Conservation (phyloP, 2,888 invertebrate species). For the Baronia brevicornis region DNA sequence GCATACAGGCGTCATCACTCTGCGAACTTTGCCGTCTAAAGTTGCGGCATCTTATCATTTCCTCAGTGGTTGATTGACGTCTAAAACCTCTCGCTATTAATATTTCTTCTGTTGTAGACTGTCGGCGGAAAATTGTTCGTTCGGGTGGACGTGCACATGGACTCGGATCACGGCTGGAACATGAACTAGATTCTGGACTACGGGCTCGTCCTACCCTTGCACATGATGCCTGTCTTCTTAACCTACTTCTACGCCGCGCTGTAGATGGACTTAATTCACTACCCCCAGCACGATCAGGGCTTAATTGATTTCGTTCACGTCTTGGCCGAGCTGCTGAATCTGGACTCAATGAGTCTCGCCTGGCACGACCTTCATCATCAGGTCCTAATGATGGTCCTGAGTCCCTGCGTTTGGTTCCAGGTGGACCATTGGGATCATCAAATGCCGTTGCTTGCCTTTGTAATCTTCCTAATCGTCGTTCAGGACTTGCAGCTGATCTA, state of each 20-base stretch:
- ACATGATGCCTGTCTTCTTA: constrained; percentile 87
- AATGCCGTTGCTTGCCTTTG: constrained; percentile 92
- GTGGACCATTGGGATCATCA: constrained; percentile 88
- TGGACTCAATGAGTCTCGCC: constrained; percentile 91
- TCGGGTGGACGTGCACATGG: constrained; percentile 80
- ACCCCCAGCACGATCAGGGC: constrained; percentile 87
- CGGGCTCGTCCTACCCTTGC: constrained; percentile 76
- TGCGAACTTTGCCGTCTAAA: constrained; percentile 93
- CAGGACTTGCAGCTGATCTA: constrained; percentile 79
- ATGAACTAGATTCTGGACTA: constrained; percentile 84
- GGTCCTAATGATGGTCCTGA: constrained; percentile 91
- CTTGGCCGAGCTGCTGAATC: constrained; percentile 88
- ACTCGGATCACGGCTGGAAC: constrained; percentile 89
- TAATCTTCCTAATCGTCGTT: constrained; percentile 80
- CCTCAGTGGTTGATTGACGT: constrained; percentile 92
- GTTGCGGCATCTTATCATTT: constrained; percentile 93
- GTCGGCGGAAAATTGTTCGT: constrained; percentile 86
- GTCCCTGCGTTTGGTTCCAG: constrained; percentile 81
- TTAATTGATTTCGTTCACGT: constrained; percentile 85
- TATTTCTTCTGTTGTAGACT: constrained; percentile 94
- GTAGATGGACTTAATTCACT: constrained; percentile 87
- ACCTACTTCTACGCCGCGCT: constrained; percentile 79
- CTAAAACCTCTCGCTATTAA: constrained; percentile 92
- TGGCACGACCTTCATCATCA: constrained; percentile 85
- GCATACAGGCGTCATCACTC: constrained; percentile 85